These are phyloP conservation scores for Bombus balteatus DNA, from an alignment of 1,140 invertebrate genomes.

Conservation along the genomic window DNA sequence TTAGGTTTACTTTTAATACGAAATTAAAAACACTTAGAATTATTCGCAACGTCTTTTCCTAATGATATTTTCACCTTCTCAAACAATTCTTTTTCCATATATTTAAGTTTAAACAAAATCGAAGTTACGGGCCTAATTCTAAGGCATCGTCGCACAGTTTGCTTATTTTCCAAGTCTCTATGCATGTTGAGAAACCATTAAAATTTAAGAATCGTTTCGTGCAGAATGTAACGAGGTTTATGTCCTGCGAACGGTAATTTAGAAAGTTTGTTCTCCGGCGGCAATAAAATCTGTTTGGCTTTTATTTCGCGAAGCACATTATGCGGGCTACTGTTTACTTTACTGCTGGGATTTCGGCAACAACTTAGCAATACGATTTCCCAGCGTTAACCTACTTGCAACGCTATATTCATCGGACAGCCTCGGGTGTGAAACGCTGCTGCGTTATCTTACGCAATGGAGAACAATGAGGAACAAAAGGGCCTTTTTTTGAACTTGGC, in stretches of 20 bases:
- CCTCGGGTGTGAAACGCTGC: neutral
- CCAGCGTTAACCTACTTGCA: constrained; percentile 21
- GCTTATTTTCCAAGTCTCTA: neutral
- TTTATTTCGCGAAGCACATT: constrained; percentile 1
- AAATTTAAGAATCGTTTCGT: neutral
- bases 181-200: neutral
- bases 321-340: constrained; percentile 15
- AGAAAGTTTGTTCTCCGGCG: neutral
- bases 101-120: too few relatives aligned
- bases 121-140: too few relatives aligned
- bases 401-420: neutral
- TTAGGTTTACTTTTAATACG: too few relatives aligned
- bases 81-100: too few relatives aligned
- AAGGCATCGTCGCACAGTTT: too few relatives aligned
- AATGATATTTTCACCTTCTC: too few relatives aligned
- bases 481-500: neutral
- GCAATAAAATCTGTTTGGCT: neutral
- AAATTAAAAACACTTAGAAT: too few relatives aligned
- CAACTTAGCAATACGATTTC: constrained; percentile 32
- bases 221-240: neutral
- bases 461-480: neutral
- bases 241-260: neutral
- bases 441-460: constrained; percentile 4
- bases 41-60: too few relatives aligned
- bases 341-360: constrained; percentile 19